Base-by-base conservation (phyloP, 2,888 invertebrate genomes). In the Sussaba pulchella region DNA sequence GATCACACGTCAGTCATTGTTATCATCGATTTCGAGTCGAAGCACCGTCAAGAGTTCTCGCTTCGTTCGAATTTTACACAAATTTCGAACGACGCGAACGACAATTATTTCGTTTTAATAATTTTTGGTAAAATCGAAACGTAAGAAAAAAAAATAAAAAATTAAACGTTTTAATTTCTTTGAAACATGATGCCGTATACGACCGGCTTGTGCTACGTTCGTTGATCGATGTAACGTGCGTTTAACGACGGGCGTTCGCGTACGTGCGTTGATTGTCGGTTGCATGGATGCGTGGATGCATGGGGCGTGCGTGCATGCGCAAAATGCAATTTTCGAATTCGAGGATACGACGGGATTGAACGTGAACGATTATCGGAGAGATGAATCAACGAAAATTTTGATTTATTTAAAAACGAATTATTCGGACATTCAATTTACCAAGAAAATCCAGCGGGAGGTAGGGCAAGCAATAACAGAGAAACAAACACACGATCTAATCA, bases 381-480 rank as follows among this genome's bases (percentile, higher is more conserved):
- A 75, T n/a, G n/a, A n/a, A n/a, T n/a, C n/a, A 81, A 69, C 36
- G 64, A 61, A 72, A 52, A 57, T 64, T 70, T 52, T 43, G 57
- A 73, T 74, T 74, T 75, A 69, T 82, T 74, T 2, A 31, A 5
- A 31, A 69, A 78, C 81, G 73, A 64, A 82, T 87, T 89, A 87
- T 90, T 90, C 90, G 92, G 91, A 91, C 89, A 89, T 89, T 91
- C 88, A 91, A 92, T 92, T 92, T 92, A 92, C 92, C 92, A 91
- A 92, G 89, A 92, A 91, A 92, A 91, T 92, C 92, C 92, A 92
- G 90, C 89, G 89, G 91, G 88, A 92, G 88, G 89, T 89, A 89
- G 90, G 92, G 91, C 89, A 92, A 91, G 92, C 92, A 91, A 92
- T 90, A 92, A 92, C 92, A 92, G 92, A 92, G 88, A 92, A 91